phyloP scores from a whole-genome alignment of 1,140 invertebrate genomes.

The Anoplophora glabripennis region DNA sequence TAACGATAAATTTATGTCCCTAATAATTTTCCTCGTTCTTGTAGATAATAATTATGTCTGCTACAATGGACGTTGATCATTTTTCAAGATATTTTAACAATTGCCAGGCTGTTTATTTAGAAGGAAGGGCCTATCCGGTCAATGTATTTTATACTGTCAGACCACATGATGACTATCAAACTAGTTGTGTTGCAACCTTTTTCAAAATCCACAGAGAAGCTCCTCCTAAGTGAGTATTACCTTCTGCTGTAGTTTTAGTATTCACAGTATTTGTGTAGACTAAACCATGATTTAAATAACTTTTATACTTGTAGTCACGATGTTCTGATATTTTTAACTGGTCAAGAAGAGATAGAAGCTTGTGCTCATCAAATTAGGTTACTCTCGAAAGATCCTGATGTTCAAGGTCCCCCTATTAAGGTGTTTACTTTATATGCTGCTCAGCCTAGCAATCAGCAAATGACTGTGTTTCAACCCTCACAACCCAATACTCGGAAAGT shows the following conservation, averaged over 20 bases:
- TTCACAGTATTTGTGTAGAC: slow-evolving; percentile 6
- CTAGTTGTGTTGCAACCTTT: slow-evolving; percentile 77
- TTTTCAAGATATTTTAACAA: slow-evolving; percentile 89
- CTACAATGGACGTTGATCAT: slow-evolving; percentile 92
- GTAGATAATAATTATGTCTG: slow-evolving; percentile 83
- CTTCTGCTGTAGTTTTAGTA: slow-evolving; percentile 6
- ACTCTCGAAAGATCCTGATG: slow-evolving; percentile 64
- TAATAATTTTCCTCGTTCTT: neutral
- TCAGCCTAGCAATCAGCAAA: slow-evolving; percentile 71
- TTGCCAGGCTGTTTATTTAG: slow-evolving; percentile 81
- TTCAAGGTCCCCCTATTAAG: slow-evolving; percentile 58
- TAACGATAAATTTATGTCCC: neutral
- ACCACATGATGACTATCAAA: slow-evolving; percentile 81
- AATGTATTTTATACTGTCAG: slow-evolving; percentile 74
- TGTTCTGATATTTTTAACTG: slow-evolving; percentile 96
- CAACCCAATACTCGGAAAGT: slow-evolving; percentile 76
- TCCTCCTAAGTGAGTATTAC: slow-evolving; percentile 70
- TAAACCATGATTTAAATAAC: slow-evolving; percentile 23
- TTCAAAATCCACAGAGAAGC: slow-evolving; percentile 87
- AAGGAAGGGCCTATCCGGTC: slow-evolving; percentile 85
- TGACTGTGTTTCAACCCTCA: slow-evolving; percentile 72
- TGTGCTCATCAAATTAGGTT: slow-evolving; percentile 73
- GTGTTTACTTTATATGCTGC: slow-evolving; percentile 84
- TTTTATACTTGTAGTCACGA: slow-evolving; percentile 64
- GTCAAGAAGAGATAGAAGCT: slow-evolving; percentile 97